These are phyloP conservation scores for Emydura subglobosa DNA, from an alignment of 2,113 vertebrate genomes.

Conservation along the genomic window DNA sequence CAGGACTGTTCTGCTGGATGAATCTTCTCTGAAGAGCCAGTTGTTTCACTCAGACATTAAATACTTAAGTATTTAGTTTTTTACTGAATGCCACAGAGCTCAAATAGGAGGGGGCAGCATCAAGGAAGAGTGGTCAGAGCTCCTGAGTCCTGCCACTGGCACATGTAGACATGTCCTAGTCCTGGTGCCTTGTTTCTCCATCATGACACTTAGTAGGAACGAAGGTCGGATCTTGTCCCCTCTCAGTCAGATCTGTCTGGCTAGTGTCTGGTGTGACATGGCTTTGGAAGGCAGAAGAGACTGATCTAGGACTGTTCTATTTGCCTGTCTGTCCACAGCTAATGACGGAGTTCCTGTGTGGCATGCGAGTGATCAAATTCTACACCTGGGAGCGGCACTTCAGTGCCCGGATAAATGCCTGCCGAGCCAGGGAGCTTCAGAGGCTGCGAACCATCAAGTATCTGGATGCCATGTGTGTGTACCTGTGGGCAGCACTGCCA, in stretches of 20 bases:
- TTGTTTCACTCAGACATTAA: neutral
- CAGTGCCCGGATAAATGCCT: conserved; percentile 78
- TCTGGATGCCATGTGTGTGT: conserved; percentile 94
- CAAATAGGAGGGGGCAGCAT: neutral
- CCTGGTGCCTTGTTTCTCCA: neutral
- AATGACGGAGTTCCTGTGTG: conserved; percentile 92
- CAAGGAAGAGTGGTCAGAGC: neutral
- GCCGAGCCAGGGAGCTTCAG: conserved; percentile 84
- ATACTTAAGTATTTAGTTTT: neutral
- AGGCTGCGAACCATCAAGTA: conserved; percentile 86
- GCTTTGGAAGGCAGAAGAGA: neutral
- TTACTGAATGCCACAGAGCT: neutral
- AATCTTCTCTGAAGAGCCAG: neutral
- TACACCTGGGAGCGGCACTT: conserved; percentile 93
- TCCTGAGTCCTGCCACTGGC: neutral
- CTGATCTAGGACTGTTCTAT: neutral
- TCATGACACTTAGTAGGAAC: neutral
- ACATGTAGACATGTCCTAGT: neutral
- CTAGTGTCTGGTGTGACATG: neutral
- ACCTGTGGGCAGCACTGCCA: conserved; percentile 94
- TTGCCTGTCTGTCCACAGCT: conserved; percentile 78
- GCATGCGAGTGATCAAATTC: conserved; percentile 95
- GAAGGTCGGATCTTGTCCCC: neutral
- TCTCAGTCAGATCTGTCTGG: neutral
- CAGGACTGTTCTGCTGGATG: neutral